Evolutionary conservation across 2,113 vertebrate species (phyloP).

Genomic region (Elaphurus davidianus): DNA sequence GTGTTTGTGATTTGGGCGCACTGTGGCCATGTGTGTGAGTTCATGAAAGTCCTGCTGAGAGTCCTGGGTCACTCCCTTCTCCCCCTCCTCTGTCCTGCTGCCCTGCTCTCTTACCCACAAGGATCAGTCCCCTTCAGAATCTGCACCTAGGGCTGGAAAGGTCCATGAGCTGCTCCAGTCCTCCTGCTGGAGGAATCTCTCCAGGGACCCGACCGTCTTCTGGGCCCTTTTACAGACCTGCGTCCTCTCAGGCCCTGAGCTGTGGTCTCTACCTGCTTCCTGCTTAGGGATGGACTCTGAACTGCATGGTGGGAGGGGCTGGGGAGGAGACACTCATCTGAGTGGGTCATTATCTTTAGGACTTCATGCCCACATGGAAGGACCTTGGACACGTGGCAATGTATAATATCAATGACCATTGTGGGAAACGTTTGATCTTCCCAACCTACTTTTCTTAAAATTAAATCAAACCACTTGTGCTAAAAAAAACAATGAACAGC

Average conservation of each 20-base stretch:
- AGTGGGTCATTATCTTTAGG: not conserved
- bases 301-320: not conserved
- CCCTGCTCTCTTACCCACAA: not conserved
- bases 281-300: not conserved
- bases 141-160: not conserved
- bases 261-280: rapidly evolving
- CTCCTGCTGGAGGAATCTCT: not conserved
- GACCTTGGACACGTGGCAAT: not conserved
- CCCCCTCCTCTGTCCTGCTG: too few species aligned
- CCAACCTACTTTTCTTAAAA: not conserved
- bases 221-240: not conserved
- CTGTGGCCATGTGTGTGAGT: not conserved
- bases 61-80: too few species aligned
- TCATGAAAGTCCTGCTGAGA: not conserved
- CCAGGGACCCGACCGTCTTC: rapidly evolving
- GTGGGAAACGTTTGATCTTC: not conserved
- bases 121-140: not conserved
- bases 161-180: not conserved
- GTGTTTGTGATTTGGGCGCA: too few species aligned
- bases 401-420: not conserved
- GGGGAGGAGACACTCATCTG: rapidly evolving
- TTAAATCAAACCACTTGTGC: too few species aligned
- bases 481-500: too few species aligned
- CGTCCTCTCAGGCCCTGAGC: rapidly evolving
- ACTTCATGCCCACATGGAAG: not conserved